phyloP scores from a whole-genome alignment of 2,888 invertebrate genomes.

The Sinhomidia bicolor region DNA sequence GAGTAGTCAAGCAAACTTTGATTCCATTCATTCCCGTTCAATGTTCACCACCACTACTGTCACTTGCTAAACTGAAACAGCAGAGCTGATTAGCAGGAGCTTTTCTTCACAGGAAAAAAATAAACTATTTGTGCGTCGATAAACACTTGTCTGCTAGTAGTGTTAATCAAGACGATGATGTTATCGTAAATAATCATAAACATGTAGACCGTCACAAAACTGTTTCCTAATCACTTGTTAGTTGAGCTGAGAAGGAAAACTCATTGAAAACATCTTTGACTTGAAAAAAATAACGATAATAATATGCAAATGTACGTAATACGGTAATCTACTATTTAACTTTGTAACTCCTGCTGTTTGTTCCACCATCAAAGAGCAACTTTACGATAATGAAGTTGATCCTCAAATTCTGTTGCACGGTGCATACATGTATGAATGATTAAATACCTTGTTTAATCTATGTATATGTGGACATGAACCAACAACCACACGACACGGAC shows the following conservation, averaged over 20 bases:
- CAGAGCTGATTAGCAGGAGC: neutral
- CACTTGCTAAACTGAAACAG: neutral
- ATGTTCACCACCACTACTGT: neutral
- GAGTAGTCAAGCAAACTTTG: neutral
- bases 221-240: conserved; percentile 15
- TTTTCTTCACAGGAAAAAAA: neutral
- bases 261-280: neutral
- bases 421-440: neutral
- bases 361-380: neutral
- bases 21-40: neutral
- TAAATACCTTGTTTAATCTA: no score
- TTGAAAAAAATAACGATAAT: neutral
- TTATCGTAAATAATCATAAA: no score
- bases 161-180: no score
- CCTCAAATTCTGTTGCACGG: neutral
- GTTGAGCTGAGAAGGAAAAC: conserved; percentile 10
- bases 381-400: neutral
- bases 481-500: no score
- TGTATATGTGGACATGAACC: no score
- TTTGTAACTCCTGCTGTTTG: neutral
- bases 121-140: neutral
- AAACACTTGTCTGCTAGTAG: conserved; percentile 16
- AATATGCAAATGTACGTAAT: neutral
- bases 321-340: neutral
- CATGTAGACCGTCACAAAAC: neutral